A percentile compares a stretch with the other conserved stretches of the same genome.
Conservation (phyloP, 2,113 vertebrate species). For the Cynopterus brachyotis region DNA sequence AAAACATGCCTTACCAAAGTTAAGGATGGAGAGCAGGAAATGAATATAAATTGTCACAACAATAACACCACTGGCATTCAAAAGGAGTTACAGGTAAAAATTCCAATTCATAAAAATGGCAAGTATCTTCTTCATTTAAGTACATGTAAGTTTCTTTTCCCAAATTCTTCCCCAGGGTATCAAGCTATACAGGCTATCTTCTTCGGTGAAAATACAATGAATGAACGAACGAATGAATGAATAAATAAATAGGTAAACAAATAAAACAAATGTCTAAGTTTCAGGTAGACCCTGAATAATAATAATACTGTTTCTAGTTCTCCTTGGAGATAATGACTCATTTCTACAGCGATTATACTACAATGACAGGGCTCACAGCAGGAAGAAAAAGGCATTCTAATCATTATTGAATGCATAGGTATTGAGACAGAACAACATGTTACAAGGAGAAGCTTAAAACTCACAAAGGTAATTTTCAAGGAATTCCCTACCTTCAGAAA, state of each 20-base stretch:
- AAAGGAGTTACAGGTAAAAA: conserved; percentile 25
- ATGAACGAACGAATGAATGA: no score
- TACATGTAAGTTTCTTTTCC: not conserved
- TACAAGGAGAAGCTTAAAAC: conserved; percentile 25
- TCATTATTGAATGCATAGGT: not conserved
- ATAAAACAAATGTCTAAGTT: not conserved
- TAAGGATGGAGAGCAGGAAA: not conserved
- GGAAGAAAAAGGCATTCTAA: not conserved
- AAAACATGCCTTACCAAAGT: not conserved
- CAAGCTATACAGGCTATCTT: not conserved
- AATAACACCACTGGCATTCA: not conserved
- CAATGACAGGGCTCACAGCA: not conserved
- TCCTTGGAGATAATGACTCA: conserved; percentile 23
- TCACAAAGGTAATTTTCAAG: conserved; percentile 30
- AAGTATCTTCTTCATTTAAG: conserved; percentile 32
- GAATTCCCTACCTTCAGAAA: conserved; percentile 2
- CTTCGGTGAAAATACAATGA: not conserved
- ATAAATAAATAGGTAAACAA: not conserved
- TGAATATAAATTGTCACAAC: not conserved
- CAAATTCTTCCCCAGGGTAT: conserved; percentile 4
- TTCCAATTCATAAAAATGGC: not conserved
- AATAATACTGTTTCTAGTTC: not conserved
- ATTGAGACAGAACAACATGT: conserved; percentile 39
- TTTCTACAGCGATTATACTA: conserved; percentile 20
- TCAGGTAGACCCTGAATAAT: not conserved